Percentiles rank a stretch among this genome's conserved stretches.
These are phyloP conservation scores for Galeopterus variegatus DNA, from an alignment of 2,113 vertebrate genomes.

Conservation along the genomic window DNA sequence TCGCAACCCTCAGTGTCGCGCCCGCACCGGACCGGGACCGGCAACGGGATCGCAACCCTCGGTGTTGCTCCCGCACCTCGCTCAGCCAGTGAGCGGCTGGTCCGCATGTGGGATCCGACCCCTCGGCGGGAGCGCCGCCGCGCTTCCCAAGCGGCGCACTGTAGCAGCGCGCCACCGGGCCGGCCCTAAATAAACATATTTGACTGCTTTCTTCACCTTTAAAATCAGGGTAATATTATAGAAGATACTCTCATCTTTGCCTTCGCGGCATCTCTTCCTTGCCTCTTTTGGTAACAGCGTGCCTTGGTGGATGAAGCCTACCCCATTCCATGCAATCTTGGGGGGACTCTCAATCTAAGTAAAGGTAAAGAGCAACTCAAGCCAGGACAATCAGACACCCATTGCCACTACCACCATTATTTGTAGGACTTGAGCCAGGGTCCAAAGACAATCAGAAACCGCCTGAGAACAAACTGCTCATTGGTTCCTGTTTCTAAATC, in stretches of 20 bases:
- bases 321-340: no score
- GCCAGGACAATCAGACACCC: background rate
- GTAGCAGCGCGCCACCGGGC: no score
- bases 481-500: background rate
- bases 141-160: no score
- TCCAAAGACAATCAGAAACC: background rate
- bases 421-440: background rate
- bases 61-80: no score
- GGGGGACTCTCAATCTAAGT: background rate
- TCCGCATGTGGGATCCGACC: no score
- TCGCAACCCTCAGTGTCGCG: no score
- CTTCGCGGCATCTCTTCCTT: background rate
- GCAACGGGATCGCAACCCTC: no score
- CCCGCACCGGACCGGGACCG: no score
- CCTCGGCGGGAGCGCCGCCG: no score
- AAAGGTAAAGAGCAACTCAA: background rate
- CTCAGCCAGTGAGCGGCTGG: no score
- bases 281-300: background rate
- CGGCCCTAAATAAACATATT: background rate
- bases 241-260: background rate
- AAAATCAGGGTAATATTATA: background rate
- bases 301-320: background rate
- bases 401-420: fast-evolving
- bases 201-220: background rate
- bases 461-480: background rate